Evolutionary conservation across 2,888 invertebrate genomes (phyloP), one percentile per base, ranked within the genome.

Genomic region (Pristionchus exspectatus): DNA sequence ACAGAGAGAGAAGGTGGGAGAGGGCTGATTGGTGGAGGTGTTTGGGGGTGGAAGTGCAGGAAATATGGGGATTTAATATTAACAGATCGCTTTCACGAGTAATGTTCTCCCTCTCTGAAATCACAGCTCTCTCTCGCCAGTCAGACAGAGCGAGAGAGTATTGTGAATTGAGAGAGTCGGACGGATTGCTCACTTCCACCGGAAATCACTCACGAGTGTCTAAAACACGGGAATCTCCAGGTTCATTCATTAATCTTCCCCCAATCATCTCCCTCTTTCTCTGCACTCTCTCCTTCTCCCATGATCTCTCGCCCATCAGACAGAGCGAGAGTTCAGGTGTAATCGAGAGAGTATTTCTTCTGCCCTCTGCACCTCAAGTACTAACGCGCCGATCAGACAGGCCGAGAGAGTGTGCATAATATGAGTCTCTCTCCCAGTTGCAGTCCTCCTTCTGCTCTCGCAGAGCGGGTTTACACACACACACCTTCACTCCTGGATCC

Each of bases 121-220:
- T 59, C 59, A 59, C 59, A 59, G 21, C 5, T 3, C 38, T 38
- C 38, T 38, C 5, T 38, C 38, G 38, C 38, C 38, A 38, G 38
- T 38, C 38, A 38, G 38, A 38, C 38, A 38, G 38, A 7, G 59
- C 59, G 7, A 59, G 59, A 59, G 59, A 21, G 59, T 7, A 59
- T 38, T 38, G 38, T 38, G 38, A 38, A 38, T 38, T 38, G 38
- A 38, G 38, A 38, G 38, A 59, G 21, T 59, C 2, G 21, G 59
- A 59, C 59, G 2, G 59, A 59, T 77, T 7, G 24, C 14, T 77
- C 50, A n/a, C 50, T 50, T 30, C 83, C 33, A 59, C 56, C 84
- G 56, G 84, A 84, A 84, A 18, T 56, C 84, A 24, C 30, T 50
- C 77, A 44, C 77, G 38, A 38, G 77, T 77, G 77, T 77, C 38